phyloP scores from a whole-genome alignment of 2,113 vertebrate species.

The Aplodontia rufa region DNA sequence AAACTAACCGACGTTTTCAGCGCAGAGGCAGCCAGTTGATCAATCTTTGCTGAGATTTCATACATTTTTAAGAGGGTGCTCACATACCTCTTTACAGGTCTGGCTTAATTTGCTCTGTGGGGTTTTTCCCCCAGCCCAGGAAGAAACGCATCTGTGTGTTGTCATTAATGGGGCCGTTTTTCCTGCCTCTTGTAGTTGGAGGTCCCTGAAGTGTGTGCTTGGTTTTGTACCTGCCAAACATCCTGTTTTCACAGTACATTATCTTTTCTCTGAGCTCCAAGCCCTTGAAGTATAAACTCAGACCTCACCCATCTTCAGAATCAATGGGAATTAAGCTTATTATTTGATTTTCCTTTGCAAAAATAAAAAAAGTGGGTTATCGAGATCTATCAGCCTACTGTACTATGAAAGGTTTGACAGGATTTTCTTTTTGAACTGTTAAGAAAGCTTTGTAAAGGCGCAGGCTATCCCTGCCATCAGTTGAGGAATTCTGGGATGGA shows the following conservation, averaged over 20 bases:
- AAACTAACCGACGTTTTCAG: slow-evolving; percentile 49
- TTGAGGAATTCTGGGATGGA: not conserved
- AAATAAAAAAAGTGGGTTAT: slow-evolving; percentile 22
- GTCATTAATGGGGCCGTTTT: slow-evolving; percentile 49
- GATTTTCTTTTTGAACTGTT: slow-evolving; percentile 50
- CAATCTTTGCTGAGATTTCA: slow-evolving; percentile 46
- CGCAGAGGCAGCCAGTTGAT: slow-evolving; percentile 14
- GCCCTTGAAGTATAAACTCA: slow-evolving; percentile 51
- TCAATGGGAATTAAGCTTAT: slow-evolving; percentile 63
- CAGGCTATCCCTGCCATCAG: not conserved
- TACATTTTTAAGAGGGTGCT: slow-evolving; percentile 61
- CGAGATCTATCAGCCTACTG: slow-evolving; percentile 35
- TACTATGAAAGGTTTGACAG: not conserved
- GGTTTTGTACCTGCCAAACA: slow-evolving; percentile 1
- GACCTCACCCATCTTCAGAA: slow-evolving; percentile 38
- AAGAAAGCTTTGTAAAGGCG: slow-evolving; percentile 28
- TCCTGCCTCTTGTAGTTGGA: not conserved
- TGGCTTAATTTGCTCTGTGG: slow-evolving; percentile 47
- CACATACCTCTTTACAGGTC: slow-evolving; percentile 32
- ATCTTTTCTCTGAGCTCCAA: slow-evolving; percentile 23
- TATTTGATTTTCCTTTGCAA: slow-evolving; percentile 62
- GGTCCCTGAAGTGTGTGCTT: slow-evolving; percentile 29
- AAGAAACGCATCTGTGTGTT: slow-evolving; percentile 66
- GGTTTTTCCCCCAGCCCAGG: not conserved
- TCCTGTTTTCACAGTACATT: slow-evolving; percentile 19